Base-by-base conservation (phyloP, 2,888 invertebrate species). In the Cataglyphis cursor region DNA sequence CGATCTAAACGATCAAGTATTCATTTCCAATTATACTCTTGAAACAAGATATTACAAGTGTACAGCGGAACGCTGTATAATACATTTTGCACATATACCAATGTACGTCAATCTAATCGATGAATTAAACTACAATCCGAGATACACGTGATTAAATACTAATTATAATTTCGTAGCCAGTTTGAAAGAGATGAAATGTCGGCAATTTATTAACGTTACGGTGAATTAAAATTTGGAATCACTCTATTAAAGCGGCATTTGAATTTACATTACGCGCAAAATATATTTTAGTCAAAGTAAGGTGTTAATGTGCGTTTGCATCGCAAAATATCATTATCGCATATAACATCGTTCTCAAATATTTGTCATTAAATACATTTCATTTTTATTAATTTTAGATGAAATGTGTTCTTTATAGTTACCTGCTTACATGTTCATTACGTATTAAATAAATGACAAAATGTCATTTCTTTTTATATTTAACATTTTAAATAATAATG, bases 1-100 rank as follows among this genome's bases (percentile, higher is more conserved):
- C 48, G 72, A 70, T 85, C 82, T 28, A 61, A 64, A n/a, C 75
- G 75, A 83, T 85, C 66, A 88, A 88, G 83, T 88, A 86, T 88
- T 88, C 88, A 85, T 76, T 66, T 80, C 65, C 82, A 85, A 88
- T 88, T 88, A 85, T 76, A 65, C 51, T 61, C 70, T 68, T 51
- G 74, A 82, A 86, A 62, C 84, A 80, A 83, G 80, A 75, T 61
- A 65, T 87, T 74, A 78, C 82, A 70, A 24, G 54, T 61, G 68
- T 68, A 62, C 38, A 21, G 68, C 6, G 68, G 41, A 21, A 35
- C 38, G 8, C 72, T 59, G 48, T 8, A n/a, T 18, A 8, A 48
- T 81, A 74, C 54, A 73, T 66, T 86, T 86, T 82, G 61, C 48
- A 64, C 48, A 68, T 64, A n/a, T 41, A 54, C 24, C 28, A 31